Evolutionary conservation across 2,888 invertebrate genomes (phyloP).

Genomic region (Cryptus armator): DNA sequence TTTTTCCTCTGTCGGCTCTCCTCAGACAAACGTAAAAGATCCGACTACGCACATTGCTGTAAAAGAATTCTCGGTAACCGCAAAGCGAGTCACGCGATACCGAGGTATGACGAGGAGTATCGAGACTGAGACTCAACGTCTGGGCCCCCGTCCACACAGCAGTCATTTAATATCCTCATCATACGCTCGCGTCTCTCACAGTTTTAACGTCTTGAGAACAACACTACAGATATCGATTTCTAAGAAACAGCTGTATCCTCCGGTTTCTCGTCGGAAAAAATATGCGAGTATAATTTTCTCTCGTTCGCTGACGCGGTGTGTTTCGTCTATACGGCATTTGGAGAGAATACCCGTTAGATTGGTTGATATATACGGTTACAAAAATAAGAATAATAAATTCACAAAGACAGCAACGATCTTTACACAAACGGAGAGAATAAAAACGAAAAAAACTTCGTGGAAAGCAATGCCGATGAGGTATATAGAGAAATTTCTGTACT

Average conservation of each 20-base stretch:
- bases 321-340: too few species aligned
- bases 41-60: neutral
- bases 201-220: neutral
- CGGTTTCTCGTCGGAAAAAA: too few species aligned
- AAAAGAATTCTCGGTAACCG: conserved; percentile 26
- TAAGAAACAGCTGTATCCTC: too few species aligned
- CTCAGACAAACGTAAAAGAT: neutral
- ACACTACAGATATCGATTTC: too few species aligned
- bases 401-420: too few species aligned
- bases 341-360: too few species aligned
- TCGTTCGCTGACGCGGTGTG: too few species aligned
- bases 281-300: too few species aligned
- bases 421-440: neutral
- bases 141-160: conserved; percentile 7
- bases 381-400: too few species aligned
- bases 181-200: neutral
- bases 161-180: neutral
- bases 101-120: conserved; percentile 4
- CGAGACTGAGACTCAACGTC: conserved; percentile 22
- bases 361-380: too few species aligned
- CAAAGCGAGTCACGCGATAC: conserved; percentile 25
- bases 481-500: neutral
- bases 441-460: neutral
- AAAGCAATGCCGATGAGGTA: neutral
- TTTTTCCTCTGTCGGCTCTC: neutral